Conservation (phyloP, 2,797 vertebrate species). For the Paratrypauchen microcephalus region DNA sequence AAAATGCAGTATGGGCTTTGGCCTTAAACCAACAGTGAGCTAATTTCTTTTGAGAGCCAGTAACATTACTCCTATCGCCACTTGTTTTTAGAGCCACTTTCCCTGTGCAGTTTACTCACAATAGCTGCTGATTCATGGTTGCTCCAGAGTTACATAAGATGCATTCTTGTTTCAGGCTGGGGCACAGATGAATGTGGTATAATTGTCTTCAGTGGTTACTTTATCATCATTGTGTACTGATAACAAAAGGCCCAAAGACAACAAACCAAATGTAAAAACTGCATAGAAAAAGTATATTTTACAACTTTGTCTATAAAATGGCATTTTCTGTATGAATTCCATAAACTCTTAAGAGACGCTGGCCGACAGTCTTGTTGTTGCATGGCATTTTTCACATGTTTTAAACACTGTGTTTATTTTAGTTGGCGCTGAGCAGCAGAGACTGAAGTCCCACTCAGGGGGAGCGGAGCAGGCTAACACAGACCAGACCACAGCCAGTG, state of each 20-base stretch:
- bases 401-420: background rate
- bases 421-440: conserved; percentile 38
- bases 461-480: conserved; percentile 27
- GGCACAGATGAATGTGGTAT: conserved; percentile 21
- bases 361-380: background rate
- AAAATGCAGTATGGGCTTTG: conserved; percentile 72
- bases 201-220: conserved; percentile 28
- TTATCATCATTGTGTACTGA: background rate
- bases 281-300: background rate
- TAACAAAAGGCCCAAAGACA: background rate
- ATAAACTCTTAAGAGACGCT: background rate
- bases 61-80: conserved; percentile 55
- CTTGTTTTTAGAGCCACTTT: conserved; percentile 54
- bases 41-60: conserved; percentile 69
- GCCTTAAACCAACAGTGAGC: conserved; percentile 74
- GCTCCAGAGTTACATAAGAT: conserved; percentile 65
- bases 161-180: conserved; percentile 44
- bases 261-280: background rate
- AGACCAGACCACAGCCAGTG: conserved; percentile 40
- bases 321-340: background rate
- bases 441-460: conserved; percentile 20
- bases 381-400: background rate
- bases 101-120: conserved; percentile 44
- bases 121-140: conserved; percentile 71
- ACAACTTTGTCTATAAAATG: background rate